Base-by-base conservation (phyloP, 2,888 invertebrate genomes). In the Andrena dorsata region DNA sequence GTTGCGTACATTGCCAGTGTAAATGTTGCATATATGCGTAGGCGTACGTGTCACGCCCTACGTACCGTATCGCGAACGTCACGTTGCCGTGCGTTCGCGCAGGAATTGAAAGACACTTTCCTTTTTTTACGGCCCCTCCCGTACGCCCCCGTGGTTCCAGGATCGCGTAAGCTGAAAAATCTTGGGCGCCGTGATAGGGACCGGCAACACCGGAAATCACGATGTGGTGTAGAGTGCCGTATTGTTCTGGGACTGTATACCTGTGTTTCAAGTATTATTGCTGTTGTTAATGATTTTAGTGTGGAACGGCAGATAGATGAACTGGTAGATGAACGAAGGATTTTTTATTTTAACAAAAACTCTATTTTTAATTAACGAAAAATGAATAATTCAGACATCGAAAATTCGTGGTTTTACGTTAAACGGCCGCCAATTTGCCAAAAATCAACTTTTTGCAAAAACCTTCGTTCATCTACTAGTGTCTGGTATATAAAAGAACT, bases 1-100 rank as follows among this genome's bases (percentile, higher is more conserved):
- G 81, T 76, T 88, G 81, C 80, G 77, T 80, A 85, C 74, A 81
- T 83, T 73, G 65, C 41, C 16, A 4, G 41, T 41, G 13, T 41
- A 41, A 41, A 41, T 41, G 41, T 41, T 41, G 8, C 56, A 56
- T 64, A 60, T 77, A 58, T 70, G 66, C 70, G 49, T 76, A 51
- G 71, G 78, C 79, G 69, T 72, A 69, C 74, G 61, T 49, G 72
- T 72, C 76, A 82, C 78, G 71, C 74, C 65, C 83, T 51, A 20
- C 61, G 56, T 61, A 16, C 26, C 75, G n/a, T 58, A 56, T 41
- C 56, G 58, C 70, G 6, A 81, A 72, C 69, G 81, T 68, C 75
- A 68, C 82, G 82, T 72, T 68, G 58, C 56, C 58, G 81, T 53
- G 64, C 58, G 64, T 69, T 76, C 68, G 23, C 51, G 56, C 20